These are phyloP conservation scores for Polydrusus cervinus DNA, from an alignment of 2,888 invertebrate species.

Conservation along the genomic window DNA sequence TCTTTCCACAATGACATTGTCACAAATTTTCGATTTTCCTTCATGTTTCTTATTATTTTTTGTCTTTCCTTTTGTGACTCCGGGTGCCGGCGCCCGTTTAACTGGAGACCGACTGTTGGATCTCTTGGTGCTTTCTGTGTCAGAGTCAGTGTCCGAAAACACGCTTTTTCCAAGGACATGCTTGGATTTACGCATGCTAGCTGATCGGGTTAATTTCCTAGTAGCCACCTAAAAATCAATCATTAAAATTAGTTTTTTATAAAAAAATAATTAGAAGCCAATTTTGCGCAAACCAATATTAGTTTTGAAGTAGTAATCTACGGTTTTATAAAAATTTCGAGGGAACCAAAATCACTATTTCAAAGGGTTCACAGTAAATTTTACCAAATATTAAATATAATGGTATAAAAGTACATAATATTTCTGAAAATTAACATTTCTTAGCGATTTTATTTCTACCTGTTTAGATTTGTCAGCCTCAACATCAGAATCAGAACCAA, in stretches of 20 bases:
- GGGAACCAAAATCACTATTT: too few relatives aligned
- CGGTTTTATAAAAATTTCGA: too few relatives aligned
- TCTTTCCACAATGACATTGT: slow-evolving; percentile 73
- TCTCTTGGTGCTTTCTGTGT: slow-evolving; percentile 74
- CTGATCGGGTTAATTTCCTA: slow-evolving; percentile 81
- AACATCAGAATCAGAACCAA: slow-evolving; percentile 66
- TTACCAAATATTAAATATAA: too few relatives aligned
- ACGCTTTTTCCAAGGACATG: slow-evolving; percentile 75
- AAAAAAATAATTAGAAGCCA: not conserved
- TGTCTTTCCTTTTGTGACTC: slow-evolving; percentile 72
- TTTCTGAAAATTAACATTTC: not conserved
- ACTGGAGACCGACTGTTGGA: slow-evolving; percentile 78
- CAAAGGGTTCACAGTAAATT: too few relatives aligned
- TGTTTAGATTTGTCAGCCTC: slow-evolving; percentile 64
- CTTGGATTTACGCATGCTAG: slow-evolving; percentile 80
- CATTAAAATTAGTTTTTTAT: not conserved
- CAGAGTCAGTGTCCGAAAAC: slow-evolving; percentile 79
- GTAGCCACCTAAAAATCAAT: slow-evolving; percentile 69
- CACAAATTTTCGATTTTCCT: slow-evolving; percentile 63
- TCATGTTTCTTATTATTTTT: slow-evolving; percentile 68
- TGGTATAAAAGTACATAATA: too few relatives aligned
- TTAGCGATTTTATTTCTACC: slow-evolving; percentile 19
- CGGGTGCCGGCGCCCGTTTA: slow-evolving; percentile 74
- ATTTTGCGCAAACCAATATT: too few relatives aligned
- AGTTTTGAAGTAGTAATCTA: too few relatives aligned